Base-by-base conservation (phyloP, 1,140 invertebrate species). In the Nasonia giraulti region DNA sequence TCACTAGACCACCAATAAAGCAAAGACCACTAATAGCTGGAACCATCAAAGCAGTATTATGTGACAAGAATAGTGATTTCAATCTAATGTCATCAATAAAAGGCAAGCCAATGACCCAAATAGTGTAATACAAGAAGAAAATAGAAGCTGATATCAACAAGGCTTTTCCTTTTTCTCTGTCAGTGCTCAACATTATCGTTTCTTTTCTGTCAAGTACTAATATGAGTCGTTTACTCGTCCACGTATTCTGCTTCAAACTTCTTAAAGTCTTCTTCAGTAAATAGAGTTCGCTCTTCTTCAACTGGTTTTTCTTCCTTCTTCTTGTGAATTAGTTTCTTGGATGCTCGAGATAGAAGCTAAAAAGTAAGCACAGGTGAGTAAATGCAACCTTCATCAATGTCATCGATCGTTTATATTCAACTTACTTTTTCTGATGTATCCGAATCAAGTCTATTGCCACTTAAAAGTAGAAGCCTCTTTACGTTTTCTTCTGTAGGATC, bases 81-180 rank as follows among this genome's bases (percentile, higher is more conserved):
- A 96, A 90, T 86, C 91, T 89, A 85, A 93, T 93, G 87, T 95
- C 95, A 80, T 96, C 95, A 86, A 96, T 94, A 87, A 96, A 96
- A 3, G 96, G 96, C 80, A 95, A 93, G 44, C 95, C 94, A 68
- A 96, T 94, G 23, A 96, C 90, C 95, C 95, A 96, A 82, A 96
- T 90, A 37, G 95, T 94, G 83, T 96, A 94, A 86, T 96, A 94
- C 2, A 94, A 69, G 88, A 96, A 96, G 66, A 95, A 86, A 31
- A 93, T 87, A 3, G 94, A 89, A 14, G 94, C 94, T 31, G 93
- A 86, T 85, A 94, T 92, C 83, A 96, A 91, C 87, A 95, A 91
- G 62, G 94, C 83, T 91, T 94, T 95, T 66, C 95, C 96, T 80
- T 86, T 90, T 80, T 90, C 89, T 81, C 87, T 86, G 88, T 93